These are phyloP conservation scores for Shargacucullia verbasci DNA, from an alignment of 2,888 invertebrate species.

Conservation along the genomic window DNA sequence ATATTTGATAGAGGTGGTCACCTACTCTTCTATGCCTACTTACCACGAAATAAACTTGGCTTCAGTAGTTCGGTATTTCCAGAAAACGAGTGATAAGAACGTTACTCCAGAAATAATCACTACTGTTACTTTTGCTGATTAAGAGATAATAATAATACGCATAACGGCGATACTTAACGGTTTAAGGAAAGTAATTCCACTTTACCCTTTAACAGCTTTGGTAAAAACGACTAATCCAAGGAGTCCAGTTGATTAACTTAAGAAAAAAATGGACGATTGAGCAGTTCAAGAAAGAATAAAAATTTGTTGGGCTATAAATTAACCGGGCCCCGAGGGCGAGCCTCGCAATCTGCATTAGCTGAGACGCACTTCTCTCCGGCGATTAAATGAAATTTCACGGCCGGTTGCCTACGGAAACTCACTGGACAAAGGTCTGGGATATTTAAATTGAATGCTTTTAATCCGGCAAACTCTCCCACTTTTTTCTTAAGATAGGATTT, in stretches of 20 bases:
- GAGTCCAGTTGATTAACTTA: constrained; percentile 56
- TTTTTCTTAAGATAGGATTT: constrained; percentile 68
- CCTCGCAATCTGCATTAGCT: constrained; percentile 86
- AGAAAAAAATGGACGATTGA: constrained; percentile 78
- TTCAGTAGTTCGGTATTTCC: neutral
- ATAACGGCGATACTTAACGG: constrained; percentile 43
- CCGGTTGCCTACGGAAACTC: constrained; percentile 81
- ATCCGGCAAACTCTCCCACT: constrained; percentile 73
- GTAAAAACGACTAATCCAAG: constrained; percentile 61
- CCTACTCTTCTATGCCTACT: too few relatives aligned
- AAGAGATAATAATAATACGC: constrained; percentile 42
- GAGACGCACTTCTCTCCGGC: constrained; percentile 85
- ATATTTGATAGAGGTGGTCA: too few relatives aligned
- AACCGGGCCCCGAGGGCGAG: constrained; percentile 77
- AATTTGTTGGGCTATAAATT: constrained; percentile 87
- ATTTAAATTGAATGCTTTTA: constrained; percentile 86
- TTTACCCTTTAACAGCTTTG: constrained; percentile 66
- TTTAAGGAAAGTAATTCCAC: constrained; percentile 57
- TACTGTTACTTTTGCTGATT: constrained; percentile 11
- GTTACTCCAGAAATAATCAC: constrained; percentile 7
- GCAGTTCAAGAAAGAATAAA: constrained; percentile 85
- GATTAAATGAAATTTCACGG: constrained; percentile 88
- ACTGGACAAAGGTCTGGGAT: constrained; percentile 84
- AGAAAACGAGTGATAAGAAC: neutral
- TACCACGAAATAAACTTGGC: too few relatives aligned